These are phyloP conservation scores for Monopterus albus DNA, from an alignment of 2,113 vertebrate species.

Conservation along the genomic window DNA sequence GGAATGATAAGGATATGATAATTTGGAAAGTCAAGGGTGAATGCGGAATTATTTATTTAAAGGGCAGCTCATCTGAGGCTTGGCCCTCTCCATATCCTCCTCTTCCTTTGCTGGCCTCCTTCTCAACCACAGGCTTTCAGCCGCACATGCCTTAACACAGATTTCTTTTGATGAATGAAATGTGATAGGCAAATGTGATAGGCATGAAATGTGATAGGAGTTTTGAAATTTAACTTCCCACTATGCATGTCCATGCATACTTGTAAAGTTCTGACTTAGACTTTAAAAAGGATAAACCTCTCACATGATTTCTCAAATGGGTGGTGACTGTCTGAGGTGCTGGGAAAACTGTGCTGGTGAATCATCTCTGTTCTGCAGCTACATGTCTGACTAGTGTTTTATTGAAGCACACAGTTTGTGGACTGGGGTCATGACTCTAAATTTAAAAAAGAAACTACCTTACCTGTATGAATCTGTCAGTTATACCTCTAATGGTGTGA, in stretches of 20 bases:
- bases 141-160: slow-evolving; percentile 68
- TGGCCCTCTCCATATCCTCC: slow-evolving; percentile 41
- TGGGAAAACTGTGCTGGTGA: not conserved
- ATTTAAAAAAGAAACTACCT: slow-evolving; percentile 50
- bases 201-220: slow-evolving; percentile 58
- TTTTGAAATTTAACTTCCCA: slow-evolving; percentile 31
- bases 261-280: slow-evolving; percentile 22
- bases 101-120: slow-evolving; percentile 27
- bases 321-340: not conserved
- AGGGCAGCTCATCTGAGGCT: slow-evolving; percentile 34
- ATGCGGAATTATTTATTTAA: slow-evolving; percentile 67
- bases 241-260: slow-evolving; percentile 23
- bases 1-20: slow-evolving; percentile 58
- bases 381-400: slow-evolving; percentile 19
- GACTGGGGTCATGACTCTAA: slow-evolving; percentile 35
- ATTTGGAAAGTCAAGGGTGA: slow-evolving; percentile 47
- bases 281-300: slow-evolving; percentile 19
- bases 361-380: slow-evolving; percentile 30
- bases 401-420: no score
- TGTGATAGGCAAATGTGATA: slow-evolving; percentile 61
- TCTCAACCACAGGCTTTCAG: slow-evolving; percentile 65
- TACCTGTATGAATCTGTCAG: slow-evolving; percentile 70
- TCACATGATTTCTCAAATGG: slow-evolving; percentile 3
- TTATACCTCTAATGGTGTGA: slow-evolving; percentile 59
- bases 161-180: slow-evolving; percentile 68